phyloP scores from a whole-genome alignment of 2,113 vertebrate species.

The Myocastor coypus region DNA sequence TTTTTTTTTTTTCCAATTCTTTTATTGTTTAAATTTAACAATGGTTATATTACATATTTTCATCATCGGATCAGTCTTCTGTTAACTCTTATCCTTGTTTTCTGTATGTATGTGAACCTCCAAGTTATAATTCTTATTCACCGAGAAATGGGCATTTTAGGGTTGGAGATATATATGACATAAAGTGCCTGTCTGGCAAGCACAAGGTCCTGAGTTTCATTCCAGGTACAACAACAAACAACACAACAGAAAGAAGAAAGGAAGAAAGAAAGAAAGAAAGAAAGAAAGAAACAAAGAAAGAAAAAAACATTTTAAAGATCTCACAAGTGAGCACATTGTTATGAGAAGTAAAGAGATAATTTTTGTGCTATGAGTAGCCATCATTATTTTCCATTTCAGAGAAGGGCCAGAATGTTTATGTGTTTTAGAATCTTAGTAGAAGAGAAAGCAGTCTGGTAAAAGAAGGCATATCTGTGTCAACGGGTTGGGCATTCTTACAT shows the following conservation, averaged over 20 bases:
- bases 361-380: slow-evolving; percentile 20
- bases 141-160: slow-evolving; percentile 13
- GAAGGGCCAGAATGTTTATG: slow-evolving; percentile 19
- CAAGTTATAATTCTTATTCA: neutral
- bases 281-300: neutral
- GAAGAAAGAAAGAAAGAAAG: no score
- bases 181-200: no score
- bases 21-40: no score
- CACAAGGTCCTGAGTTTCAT: no score
- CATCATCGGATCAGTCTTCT: no score
- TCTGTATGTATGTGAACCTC: neutral
- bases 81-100: neutral
- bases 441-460: slow-evolving; percentile 15
- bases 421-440: slow-evolving; percentile 29
- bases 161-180: no score
- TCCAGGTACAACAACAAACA: no score
- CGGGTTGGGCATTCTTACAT: neutral
- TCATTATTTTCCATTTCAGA: slow-evolving; percentile 21
- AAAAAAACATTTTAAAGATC: slow-evolving; percentile 17
- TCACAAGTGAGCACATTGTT: neutral
- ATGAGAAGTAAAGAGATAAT: slow-evolving; percentile 25
- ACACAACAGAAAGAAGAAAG: no score
- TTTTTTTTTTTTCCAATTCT: no score
- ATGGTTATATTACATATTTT: no score
- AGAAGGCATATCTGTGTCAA: neutral